Percentiles rank a stretch among this genome's conserved stretches.
Conservation (phyloP, 2,888 invertebrate genomes). For the Cerceris rybyensis region DNA sequence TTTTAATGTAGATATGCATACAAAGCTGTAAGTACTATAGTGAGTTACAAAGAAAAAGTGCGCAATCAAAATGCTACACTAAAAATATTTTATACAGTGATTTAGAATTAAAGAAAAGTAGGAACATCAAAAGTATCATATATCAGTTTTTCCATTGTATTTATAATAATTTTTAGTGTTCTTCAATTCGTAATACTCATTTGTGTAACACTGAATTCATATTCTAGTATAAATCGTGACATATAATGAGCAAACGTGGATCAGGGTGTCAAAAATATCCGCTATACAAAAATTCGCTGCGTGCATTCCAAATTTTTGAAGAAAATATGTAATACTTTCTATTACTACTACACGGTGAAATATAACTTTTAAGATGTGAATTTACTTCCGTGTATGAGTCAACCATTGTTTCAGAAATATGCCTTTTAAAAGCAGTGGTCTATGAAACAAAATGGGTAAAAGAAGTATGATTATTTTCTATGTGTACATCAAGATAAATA, state of each 20-base stretch:
- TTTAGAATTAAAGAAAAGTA: constrained; percentile 44
- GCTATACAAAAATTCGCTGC: constrained; percentile 27
- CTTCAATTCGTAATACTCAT: constrained; percentile 25
- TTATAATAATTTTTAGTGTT: constrained; percentile 27
- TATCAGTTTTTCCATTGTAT: constrained; percentile 23
- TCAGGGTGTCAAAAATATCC: constrained; percentile 39
- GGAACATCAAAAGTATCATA: constrained; percentile 26
- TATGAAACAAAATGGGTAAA: not conserved
- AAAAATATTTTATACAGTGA: constrained; percentile 55
- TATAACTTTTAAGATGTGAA: constrained; percentile 44
- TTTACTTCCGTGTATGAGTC: constrained; percentile 39
- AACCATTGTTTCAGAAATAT: constrained; percentile 34
- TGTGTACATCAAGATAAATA: not conserved
- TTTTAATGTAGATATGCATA: constrained; percentile 46
- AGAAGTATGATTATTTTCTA: not conserved
- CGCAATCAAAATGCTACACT: constrained; percentile 51
- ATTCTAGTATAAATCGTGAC: constrained; percentile 3
- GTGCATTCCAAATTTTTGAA: constrained; percentile 44
- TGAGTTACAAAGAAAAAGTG: constrained; percentile 35
- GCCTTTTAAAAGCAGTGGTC: constrained; percentile 2
- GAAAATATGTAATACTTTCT: constrained; percentile 49
- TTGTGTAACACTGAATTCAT: constrained; percentile 14
- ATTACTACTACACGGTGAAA: constrained; percentile 42
- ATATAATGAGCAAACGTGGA: constrained; percentile 48
- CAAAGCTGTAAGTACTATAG: constrained; percentile 49